A percentile compares a stretch with the other conserved stretches of the same genome.
phyloP scores from a whole-genome alignment of 2,797 vertebrate genomes.

The Sternotherus odoratus region DNA sequence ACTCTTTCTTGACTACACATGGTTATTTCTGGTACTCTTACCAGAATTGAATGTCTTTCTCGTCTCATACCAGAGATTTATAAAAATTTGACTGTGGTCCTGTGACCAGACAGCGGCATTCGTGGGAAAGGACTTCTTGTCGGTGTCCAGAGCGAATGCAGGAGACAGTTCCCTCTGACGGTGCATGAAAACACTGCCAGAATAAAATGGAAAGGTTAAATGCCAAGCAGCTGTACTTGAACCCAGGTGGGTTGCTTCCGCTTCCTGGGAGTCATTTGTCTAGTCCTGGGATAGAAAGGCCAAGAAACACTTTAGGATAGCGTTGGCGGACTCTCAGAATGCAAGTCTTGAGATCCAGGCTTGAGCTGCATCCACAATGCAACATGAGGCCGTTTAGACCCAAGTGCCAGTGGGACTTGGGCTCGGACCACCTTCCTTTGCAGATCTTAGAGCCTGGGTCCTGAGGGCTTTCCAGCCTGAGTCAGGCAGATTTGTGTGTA shows the following conservation, averaged over 20 bases:
- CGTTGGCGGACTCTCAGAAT: background rate
- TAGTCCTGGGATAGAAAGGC: background rate
- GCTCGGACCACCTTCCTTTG: background rate
- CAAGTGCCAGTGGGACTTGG: background rate
- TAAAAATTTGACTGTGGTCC: background rate
- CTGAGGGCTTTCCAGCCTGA: background rate
- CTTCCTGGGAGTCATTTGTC: background rate
- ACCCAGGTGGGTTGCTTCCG: background rate
- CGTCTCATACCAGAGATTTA: background rate
- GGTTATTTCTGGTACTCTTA: background rate
- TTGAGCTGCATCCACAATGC: background rate
- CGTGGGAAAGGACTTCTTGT: background rate
- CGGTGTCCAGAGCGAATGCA: too few species aligned
- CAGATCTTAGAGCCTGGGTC: background rate
- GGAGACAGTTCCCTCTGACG: background rate
- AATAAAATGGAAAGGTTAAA: background rate
- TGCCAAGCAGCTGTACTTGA: background rate
- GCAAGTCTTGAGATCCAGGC: background rate
- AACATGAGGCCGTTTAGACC: background rate
- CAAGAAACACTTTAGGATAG: background rate
- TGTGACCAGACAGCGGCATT: background rate
- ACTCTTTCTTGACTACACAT: background rate
- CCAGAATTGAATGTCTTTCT: background rate
- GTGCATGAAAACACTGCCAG: background rate
- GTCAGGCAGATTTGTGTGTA: background rate